These are phyloP conservation scores for Leptodactylus fuscus DNA, from an alignment of 2,113 vertebrate species.

Conservation along the genomic window DNA sequence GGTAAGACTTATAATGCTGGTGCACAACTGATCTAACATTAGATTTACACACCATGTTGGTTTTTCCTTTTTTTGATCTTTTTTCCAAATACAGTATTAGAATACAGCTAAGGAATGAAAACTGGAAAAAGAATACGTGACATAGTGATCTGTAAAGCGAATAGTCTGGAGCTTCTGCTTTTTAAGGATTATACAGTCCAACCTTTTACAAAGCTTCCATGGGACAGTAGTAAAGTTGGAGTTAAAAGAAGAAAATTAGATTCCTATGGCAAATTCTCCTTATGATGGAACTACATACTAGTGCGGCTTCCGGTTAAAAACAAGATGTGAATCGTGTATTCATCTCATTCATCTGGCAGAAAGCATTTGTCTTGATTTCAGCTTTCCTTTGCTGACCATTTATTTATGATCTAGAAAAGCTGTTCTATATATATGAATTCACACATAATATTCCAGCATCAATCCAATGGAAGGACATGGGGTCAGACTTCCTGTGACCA, in stretches of 20 bases:
- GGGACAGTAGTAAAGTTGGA: not conserved
- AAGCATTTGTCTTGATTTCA: not conserved
- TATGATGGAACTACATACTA: not conserved
- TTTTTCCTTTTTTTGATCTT: not conserved
- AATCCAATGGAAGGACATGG: not conserved
- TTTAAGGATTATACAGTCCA: not conserved
- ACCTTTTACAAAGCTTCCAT: not conserved
- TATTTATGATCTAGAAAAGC: not conserved
- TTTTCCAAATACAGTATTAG: not conserved
- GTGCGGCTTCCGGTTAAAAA: not conserved
- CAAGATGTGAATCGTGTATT: not conserved
- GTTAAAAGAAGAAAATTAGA: not conserved
- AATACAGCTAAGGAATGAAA: no score
- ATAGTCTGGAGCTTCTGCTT: no score
- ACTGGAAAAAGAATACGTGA: no score
- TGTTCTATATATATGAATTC: not conserved
- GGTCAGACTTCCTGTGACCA: conserved; percentile 27
- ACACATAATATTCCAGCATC: not conserved
- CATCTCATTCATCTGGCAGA: not conserved
- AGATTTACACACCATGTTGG: no score
- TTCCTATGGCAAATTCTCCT: not conserved
- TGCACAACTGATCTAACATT: no score
- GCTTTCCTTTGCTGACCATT: not conserved
- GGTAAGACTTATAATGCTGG: no score
- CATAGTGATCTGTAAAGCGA: no score